These are phyloP conservation scores for Protobothrops flavoviridis DNA, from an alignment of 2,113 vertebrate genomes.

Conservation along the genomic window DNA sequence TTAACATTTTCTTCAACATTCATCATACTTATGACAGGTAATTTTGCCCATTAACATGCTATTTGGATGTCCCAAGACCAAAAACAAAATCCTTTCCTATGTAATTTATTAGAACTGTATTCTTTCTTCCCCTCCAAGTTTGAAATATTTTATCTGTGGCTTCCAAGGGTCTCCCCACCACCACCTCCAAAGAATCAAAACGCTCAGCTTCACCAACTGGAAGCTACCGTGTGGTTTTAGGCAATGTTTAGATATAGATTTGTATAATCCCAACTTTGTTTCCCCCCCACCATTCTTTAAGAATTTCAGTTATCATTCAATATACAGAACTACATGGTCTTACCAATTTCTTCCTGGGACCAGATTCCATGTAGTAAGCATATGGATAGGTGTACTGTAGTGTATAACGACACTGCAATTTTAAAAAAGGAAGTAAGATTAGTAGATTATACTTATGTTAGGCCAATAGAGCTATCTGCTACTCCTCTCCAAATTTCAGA, in stretches of 20 bases:
- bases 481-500: not conserved
- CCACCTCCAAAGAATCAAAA: not conserved
- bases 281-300: not conserved
- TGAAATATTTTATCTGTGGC: not conserved
- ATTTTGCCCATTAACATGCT: not conserved
- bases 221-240: not conserved
- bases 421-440: conserved; percentile 29
- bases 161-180: not conserved
- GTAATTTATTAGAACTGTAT: not conserved
- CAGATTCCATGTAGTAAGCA: conserved; percentile 99
- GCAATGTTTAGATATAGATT: not conserved
- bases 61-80: not conserved
- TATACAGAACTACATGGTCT: conserved; percentile 57
- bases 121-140: not conserved
- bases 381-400: conserved; percentile 99
- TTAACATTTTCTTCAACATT: not conserved
- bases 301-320: conserved; percentile 3
- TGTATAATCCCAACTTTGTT: not conserved
- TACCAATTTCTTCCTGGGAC: conserved; percentile 96
- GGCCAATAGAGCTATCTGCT: not conserved
- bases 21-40: not conserved
- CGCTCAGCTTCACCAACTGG: not conserved
- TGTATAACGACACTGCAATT: conserved; percentile 92
- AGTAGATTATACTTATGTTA: not conserved
- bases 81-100: not conserved